Conservation (phyloP, 2,113 vertebrate species). For the Siniperca chuatsi region DNA sequence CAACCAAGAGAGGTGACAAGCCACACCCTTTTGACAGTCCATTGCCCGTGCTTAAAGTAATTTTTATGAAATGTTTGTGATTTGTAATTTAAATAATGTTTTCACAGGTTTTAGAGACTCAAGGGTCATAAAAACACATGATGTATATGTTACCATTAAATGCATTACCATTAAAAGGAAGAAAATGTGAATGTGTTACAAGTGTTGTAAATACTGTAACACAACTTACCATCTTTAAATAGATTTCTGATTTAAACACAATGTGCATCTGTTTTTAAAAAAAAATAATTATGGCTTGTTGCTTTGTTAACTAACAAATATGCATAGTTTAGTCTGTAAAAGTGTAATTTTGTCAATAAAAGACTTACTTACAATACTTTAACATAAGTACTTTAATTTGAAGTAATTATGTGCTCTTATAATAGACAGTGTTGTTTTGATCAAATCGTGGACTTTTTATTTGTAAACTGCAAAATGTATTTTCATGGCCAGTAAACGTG, state of each 20-base stretch:
- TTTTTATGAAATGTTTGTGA: neutral
- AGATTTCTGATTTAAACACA: neutral
- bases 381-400: neutral
- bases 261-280: neutral
- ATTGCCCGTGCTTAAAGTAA: neutral
- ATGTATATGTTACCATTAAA: neutral
- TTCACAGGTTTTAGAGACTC: neutral
- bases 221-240: neutral
- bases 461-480: neutral
- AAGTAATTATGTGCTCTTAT: neutral
- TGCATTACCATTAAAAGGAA: neutral
- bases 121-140: neutral
- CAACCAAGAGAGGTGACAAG: neutral
- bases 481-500: neutral
- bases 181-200: neutral
- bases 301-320: neutral
- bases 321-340: neutral
- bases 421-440: neutral
- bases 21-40: neutral
- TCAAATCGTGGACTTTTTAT: neutral
- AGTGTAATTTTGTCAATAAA: neutral
- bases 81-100: neutral
- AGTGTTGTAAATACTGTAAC: neutral
- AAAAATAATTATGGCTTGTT: neutral
- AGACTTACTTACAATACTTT: neutral